A percentile compares a stretch with the other conserved stretches of the same genome.
phyloP scores from a whole-genome alignment of 2,888 invertebrate species.

The Anarsia innoxiella region DNA sequence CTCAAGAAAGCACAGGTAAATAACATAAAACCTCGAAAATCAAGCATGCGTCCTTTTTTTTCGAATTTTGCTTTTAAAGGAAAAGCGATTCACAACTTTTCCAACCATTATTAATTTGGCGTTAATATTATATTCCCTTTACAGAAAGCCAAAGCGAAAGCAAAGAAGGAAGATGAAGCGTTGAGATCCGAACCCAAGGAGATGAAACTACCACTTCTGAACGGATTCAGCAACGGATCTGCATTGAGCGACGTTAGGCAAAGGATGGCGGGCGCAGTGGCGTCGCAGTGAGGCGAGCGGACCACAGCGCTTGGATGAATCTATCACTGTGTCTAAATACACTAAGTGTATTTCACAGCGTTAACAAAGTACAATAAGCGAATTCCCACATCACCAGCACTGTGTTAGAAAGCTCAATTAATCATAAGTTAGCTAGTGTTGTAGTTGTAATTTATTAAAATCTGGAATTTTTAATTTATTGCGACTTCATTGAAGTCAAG shows the following conservation, averaged over 20 bases:
- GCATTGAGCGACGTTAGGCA: constrained; percentile 59
- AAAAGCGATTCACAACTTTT: too few relatives aligned
- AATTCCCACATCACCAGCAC: constrained; percentile 18
- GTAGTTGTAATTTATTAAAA: constrained; percentile 33
- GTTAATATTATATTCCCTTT: too few relatives aligned
- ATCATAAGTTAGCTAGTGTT: constrained; percentile 31
- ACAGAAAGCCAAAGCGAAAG: constrained; percentile 38
- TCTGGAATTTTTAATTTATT: too few relatives aligned
- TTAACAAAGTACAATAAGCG: constrained; percentile 22
- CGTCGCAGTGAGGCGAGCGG: constrained; percentile 50
- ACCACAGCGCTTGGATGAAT: background rate
- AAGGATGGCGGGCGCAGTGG: constrained; percentile 63
- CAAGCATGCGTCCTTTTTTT: too few relatives aligned
- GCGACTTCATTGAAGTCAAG: too few relatives aligned
- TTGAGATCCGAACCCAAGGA: constrained; percentile 48
- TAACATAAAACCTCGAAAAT: constrained; percentile 1
- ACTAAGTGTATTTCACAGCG: constrained; percentile 7
- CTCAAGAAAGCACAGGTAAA: constrained; percentile 53
- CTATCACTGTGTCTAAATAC: constrained; percentile 1
- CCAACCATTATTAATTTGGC: background rate
- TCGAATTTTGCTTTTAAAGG: too few relatives aligned
- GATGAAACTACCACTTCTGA: constrained; percentile 51
- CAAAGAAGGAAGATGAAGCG: constrained; percentile 37
- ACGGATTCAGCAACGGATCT: constrained; percentile 60
- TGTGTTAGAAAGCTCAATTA: constrained; percentile 42